Evolutionary conservation across 2,797 vertebrate genomes (phyloP).

Genomic region (Chelonia mydas): DNA sequence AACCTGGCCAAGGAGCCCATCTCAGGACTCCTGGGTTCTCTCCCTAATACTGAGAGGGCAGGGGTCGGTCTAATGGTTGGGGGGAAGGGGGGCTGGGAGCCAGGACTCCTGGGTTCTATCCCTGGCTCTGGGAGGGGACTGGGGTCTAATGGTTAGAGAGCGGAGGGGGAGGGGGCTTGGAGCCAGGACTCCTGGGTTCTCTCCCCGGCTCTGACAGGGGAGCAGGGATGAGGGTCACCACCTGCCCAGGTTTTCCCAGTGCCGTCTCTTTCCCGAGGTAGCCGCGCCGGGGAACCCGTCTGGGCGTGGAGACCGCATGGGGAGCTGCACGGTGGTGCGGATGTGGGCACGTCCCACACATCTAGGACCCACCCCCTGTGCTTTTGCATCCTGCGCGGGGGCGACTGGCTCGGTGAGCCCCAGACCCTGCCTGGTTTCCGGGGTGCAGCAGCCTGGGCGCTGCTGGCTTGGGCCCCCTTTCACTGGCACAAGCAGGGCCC

Average conservation of each 20-base stretch:
- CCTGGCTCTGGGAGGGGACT: too few relatives aligned
- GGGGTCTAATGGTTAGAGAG: too few relatives aligned
- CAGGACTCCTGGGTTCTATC: too few relatives aligned
- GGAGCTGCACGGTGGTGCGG: not conserved
- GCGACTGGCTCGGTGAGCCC: not conserved
- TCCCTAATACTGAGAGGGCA: not conserved
- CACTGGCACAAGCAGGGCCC: too few relatives aligned
- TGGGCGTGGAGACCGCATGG: not conserved
- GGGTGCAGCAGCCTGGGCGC: not conserved
- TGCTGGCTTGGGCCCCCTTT: not conserved
- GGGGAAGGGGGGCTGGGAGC: too few relatives aligned
- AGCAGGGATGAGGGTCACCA: too few relatives aligned
- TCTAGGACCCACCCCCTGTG: not conserved
- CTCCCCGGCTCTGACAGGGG: not conserved
- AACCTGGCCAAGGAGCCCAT: not conserved
- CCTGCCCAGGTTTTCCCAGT: too few relatives aligned
- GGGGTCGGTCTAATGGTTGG: not conserved
- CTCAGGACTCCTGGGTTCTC: not conserved
- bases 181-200: not conserved
- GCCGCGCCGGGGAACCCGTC: not conserved
- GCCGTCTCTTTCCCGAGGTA: not conserved
- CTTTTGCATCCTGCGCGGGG: not conserved
- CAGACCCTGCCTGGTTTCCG: not conserved
- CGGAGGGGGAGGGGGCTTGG: too few relatives aligned
- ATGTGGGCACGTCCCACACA: accelerated